Conservation (phyloP, 2,888 invertebrate species). For the Eulithis prunata region DNA sequence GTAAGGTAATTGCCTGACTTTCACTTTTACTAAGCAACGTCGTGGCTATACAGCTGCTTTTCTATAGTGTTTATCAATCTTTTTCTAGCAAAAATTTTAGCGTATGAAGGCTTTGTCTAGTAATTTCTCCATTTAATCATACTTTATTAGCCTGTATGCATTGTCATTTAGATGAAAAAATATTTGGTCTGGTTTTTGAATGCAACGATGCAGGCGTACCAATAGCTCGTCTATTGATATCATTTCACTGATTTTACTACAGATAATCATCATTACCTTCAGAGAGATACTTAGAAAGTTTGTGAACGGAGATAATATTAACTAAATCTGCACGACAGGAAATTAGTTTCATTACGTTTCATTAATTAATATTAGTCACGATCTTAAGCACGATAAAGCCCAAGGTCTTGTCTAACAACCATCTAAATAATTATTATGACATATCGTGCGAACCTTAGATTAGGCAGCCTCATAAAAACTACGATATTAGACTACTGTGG, state of each 20-base stretch:
- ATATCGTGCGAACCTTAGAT: conserved; percentile 24
- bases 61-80: too few species aligned
- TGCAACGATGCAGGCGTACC: too few species aligned
- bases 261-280: conserved; percentile 6
- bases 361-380: conserved; percentile 44
- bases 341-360: conserved; percentile 38
- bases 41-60: too few species aligned
- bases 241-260: background rate
- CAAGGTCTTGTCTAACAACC: conserved; percentile 28
- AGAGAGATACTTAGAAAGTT: conserved; percentile 10
- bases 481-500: background rate
- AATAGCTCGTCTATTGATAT: too few species aligned
- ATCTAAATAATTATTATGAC: conserved; percentile 25
- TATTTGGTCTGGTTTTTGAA: too few species aligned
- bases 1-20: too few species aligned
- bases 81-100: too few species aligned
- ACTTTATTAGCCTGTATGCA: too few species aligned
- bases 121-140: too few species aligned
- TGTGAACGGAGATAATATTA: background rate
- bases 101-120: too few species aligned
- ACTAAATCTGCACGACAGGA: conserved; percentile 33
- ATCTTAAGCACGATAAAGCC: conserved; percentile 29
- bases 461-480: background rate
- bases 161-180: too few species aligned
- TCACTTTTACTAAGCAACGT: too few species aligned